Evolutionary conservation across 2,888 invertebrate genomes (phyloP).

Genomic region (Enchytraeus crypticus): DNA sequence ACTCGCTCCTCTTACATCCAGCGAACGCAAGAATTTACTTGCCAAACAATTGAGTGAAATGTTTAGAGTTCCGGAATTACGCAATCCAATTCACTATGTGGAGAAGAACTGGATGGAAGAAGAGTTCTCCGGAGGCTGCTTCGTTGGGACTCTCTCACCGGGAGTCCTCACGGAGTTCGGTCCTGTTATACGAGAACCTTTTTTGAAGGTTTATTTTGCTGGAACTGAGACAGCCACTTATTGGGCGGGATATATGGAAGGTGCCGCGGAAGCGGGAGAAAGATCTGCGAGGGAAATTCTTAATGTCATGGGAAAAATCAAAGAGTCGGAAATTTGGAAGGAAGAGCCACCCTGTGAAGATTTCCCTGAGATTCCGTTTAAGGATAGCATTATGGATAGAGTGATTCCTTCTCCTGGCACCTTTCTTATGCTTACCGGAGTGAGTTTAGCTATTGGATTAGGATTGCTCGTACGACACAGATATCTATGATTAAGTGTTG

Average conservation of each 20-base stretch:
- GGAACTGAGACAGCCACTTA: conserved; percentile 40
- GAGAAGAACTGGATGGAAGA: conserved; percentile 17
- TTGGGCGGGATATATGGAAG: conserved; percentile 44
- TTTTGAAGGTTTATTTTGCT: conserved; percentile 37
- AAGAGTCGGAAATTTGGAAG: conserved; percentile 32
- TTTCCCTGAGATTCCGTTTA: background rate
- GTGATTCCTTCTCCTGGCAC: background rate
- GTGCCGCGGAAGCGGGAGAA: conserved; percentile 41
- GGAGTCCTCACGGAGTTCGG: conserved; percentile 11
- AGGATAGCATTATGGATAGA: background rate
- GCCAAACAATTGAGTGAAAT: background rate
- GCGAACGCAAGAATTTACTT: background rate
- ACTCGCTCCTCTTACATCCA: conserved; percentile 7
- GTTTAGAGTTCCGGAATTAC: background rate
- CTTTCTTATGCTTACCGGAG: no score
- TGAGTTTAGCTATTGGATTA: no score
- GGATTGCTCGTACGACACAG: no score
- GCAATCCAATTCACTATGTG: conserved; percentile 1
- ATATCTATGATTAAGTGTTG: no score
- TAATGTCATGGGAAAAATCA: conserved; percentile 30
- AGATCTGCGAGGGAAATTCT: conserved; percentile 39
- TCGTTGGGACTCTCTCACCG: conserved; percentile 2
- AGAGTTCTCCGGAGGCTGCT: conserved; percentile 15
- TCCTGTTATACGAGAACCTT: conserved; percentile 35
- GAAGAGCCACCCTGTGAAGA: conserved; percentile 30